Percentiles rank a stretch among this genome's conserved stretches.
phyloP scores from a whole-genome alignment of 2,113 vertebrate species.

The Meles meles region DNA sequence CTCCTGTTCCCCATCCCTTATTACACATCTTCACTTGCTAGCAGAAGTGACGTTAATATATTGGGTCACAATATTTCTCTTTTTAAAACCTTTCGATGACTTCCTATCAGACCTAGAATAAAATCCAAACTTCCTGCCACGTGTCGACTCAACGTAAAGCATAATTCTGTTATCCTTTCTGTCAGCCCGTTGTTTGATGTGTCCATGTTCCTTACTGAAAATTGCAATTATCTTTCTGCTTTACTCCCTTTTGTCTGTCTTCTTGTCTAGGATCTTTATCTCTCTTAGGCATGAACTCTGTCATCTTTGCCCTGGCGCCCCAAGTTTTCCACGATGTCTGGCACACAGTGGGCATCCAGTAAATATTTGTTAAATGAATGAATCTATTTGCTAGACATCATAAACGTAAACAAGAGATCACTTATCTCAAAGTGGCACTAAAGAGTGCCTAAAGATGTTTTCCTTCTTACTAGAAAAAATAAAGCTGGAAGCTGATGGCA shows the following conservation, averaged over 20 bases:
- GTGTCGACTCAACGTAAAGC: not conserved
- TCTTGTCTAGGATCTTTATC: not conserved
- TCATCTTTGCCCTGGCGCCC: not conserved
- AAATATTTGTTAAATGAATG: slow-evolving; percentile 12
- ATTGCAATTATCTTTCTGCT: not conserved
- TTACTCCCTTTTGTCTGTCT: not conserved
- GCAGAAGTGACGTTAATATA: not conserved
- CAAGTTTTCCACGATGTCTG: not conserved
- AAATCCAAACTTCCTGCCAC: not conserved
- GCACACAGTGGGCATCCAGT: not conserved
- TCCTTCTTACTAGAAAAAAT: slow-evolving; percentile 40
- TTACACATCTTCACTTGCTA: not conserved
- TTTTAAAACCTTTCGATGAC: not conserved
- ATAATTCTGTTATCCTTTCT: not conserved
- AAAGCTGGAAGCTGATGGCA: slow-evolving; percentile 30
- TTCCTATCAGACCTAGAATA: not conserved
- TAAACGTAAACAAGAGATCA: slow-evolving; percentile 14
- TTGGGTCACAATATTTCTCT: not conserved
- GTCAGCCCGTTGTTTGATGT: not conserved
- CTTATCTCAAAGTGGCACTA: not conserved
- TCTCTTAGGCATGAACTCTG: not conserved
- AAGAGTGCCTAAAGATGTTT: not conserved
- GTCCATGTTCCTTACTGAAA: not conserved
- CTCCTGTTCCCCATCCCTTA: not conserved
- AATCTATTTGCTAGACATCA: not conserved